Base-by-base conservation (phyloP, 2,797 vertebrate species). In the Leptodactylus fallax region DNA sequence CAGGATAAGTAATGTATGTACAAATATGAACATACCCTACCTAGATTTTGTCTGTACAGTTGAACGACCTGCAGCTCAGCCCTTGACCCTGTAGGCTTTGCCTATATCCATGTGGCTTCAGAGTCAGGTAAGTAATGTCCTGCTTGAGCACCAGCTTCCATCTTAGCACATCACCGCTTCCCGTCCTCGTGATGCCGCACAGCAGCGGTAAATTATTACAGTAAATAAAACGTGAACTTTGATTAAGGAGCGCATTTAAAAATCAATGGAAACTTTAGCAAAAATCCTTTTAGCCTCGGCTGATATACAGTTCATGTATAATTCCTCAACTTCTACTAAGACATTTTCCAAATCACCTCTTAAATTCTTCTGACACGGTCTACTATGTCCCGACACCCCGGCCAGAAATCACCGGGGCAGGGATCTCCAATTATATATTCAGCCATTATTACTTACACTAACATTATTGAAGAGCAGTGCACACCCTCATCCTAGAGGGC, bases 231-330 rank as follows among this genome's bases (percentile, higher is more conserved):
- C 36, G 45, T 60, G 79, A 61, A 47, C 60, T 47, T 13, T 81
- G 60, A 81, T 63, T 81, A 81, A 81, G 60, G 36, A 81, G 79
- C 12, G 6, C 79, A 81, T 81, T 81, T 81, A 81, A 81, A 81
- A 81, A 81, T 81, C 79, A 81, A 81, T 81, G 60, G 36, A 63
- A 81, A 81, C 36, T 65, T 63, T 81, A 63, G 58, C 56, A 60
- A 81, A 61, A 81, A 81, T 47, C 79, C 79, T 81, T 81, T 81
- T 81, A 81, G 58, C 47, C 61, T 81, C 79, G n/a, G 79, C 17
- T 81, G 61, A 81, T 47, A 63, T 81, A 81, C 27, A 49, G 7
- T 81, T 63, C 19, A 51, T 63, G 27, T 81, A 65, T 81, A 81
- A 63, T 81, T 63, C 79, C 79, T 81, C 36, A 81, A 81, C 79